Base-by-base conservation (phyloP, 2,797 vertebrate genomes). In the Gobio occitaniae region DNA sequence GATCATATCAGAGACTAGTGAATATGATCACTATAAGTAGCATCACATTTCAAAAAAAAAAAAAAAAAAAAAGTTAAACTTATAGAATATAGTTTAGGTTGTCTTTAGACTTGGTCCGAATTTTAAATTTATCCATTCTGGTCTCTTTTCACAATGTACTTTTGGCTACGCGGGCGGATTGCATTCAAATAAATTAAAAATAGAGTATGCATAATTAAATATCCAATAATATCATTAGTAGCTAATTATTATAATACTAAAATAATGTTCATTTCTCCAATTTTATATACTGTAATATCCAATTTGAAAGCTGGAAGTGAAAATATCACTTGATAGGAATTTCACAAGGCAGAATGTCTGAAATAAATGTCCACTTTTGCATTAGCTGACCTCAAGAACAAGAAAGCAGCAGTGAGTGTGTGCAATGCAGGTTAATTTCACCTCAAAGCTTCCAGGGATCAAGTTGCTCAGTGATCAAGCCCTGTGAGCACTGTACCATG, bases 401-500 rank as follows among this genome's bases (percentile, higher is more conserved):
- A 29, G 25, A 74, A 19, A 66, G 19, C 29, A 16, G 32, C 17
- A 65, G 9, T 52, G 4, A 36, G 4, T 41, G 29, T 54, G 48
- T 25, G 16, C 32, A 59, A 52, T 44, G 32, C 48, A 71, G 65
- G 50, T 81, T 38, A 1, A 70, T 52, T 71, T 81, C 32, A 71
- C 48, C 36, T 36, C 79, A 32, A 70, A 71, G 32, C 13, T 4
- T 70, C 50, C 66, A 56, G 48, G 44, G 79, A 81, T 81, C 79
- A 81, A 41, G 79, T 70, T 81, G 65, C 66, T 70, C 66, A 38
- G 48, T 44, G 50, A 59, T 81, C 79, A 59, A 15, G 44, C n/a
- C 78, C 63, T 66, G 63, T 50, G 79, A 38, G 79, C 66, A 56
- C 65, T 29, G 65, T 41, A 54, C 17, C 79, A 10, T 81, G 79